Base-by-base conservation (phyloP, 1,140 invertebrate genomes). In the Protaetia brevitarsis region DNA sequence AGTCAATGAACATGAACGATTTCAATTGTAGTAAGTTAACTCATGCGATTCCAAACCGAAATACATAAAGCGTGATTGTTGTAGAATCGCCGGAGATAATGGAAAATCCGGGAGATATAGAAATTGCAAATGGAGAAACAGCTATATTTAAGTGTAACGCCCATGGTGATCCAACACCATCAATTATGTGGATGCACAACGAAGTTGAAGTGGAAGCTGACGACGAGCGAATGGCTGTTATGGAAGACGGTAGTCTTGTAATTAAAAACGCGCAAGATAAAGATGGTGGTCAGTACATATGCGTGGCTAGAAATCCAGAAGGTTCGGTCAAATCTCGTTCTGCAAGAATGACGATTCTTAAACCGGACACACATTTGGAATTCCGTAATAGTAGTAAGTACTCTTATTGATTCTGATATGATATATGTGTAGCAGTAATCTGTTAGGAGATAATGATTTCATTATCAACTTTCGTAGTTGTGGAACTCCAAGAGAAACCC, bases 181-280 rank as follows among this genome's bases (percentile, higher is more conserved):
- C 91, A 71, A 88, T 96, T 66, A 82, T 88, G 2, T 97, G 95
- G 94, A 88, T 94, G 79, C 87, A 88, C 60, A 89, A 95, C 79
- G 88, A 92, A 3, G 84, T 89, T 70, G 85, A 89, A 74, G 81
- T 94, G 27, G 78, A 82, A 10, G 73, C 82, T 2, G 83, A 85
- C n/a, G 78, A 84, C 29, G 78, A 81, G 1, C 84, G 86, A 36
- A 89, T 89, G 72, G 82, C 86, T 56, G 77, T 96, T 10, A 82
- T 89, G 71, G 78, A 86, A 1, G 91, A 95, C 76, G 93, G 94
- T 0, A 89, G 89, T 1, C 80, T 96, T 8, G 88, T 91, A 83
- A 91, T 97, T 60, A 86, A 88, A 45, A 84, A 88, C 36, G 85
- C 88, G 0, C 85, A 86, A 37, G 84, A 88, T 67, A 81, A 81